phyloP scores from a whole-genome alignment of 2,113 vertebrate genomes.

The Perca flavescens region DNA sequence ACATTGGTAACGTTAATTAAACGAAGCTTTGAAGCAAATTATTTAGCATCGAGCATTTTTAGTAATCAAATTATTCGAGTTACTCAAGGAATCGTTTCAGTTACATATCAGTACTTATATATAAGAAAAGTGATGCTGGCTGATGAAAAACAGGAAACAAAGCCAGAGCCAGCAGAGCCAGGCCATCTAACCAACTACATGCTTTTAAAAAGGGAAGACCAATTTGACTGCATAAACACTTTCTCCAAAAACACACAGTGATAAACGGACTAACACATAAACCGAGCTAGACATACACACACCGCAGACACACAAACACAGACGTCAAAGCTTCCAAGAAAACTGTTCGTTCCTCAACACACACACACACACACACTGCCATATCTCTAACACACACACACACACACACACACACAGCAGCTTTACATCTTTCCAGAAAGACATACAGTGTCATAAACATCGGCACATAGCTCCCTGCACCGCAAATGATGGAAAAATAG shows the following conservation, averaged over 20 bases:
- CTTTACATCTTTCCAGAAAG: slow-evolving; percentile 60
- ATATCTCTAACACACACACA: slow-evolving; percentile 8
- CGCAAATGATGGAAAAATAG: slow-evolving; percentile 68
- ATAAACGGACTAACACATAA: slow-evolving; percentile 67
- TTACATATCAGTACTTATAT: slow-evolving; percentile 1
- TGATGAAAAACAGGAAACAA: slow-evolving; percentile 26
- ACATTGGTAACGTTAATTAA: no score
- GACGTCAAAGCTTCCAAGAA: slow-evolving; percentile 57
- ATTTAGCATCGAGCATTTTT: no score
- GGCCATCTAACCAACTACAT: slow-evolving; percentile 26
- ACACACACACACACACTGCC: no score
- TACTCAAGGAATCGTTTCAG: no score
- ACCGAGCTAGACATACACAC: slow-evolving; percentile 23
- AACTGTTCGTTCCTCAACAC: slow-evolving; percentile 26
- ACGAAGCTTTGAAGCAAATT: no score
- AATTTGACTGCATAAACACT: slow-evolving; percentile 64
- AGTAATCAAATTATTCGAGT: no score
- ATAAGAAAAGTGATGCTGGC: slow-evolving; percentile 1
- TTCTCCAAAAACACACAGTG: slow-evolving; percentile 56
- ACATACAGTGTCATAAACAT: slow-evolving; percentile 70
- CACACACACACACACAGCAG: slow-evolving; percentile 35
- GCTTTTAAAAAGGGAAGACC: slow-evolving; percentile 41
- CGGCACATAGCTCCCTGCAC: slow-evolving; percentile 52
- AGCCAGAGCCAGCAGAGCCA: slow-evolving; percentile 9
- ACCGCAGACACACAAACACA: slow-evolving; percentile 41